A percentile compares a stretch with the other conserved stretches of the same genome.
phyloP scores from a whole-genome alignment of 2,113 vertebrate genomes.

The Myotis lucifugus region DNA sequence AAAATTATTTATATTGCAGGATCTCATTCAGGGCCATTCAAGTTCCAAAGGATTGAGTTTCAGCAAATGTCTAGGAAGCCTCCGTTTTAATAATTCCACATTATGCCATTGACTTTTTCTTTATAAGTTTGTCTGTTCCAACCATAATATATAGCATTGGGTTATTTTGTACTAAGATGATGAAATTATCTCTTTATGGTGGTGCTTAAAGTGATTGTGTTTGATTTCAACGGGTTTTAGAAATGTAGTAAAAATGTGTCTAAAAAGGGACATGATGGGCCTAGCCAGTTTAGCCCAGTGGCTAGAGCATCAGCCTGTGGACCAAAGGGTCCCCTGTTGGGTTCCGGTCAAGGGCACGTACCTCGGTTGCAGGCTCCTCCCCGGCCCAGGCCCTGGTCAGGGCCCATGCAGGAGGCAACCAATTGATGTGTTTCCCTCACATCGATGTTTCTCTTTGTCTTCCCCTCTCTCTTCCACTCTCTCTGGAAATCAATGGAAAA shows the following conservation, averaged over 20 bases:
- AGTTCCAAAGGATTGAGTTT: slow-evolving; percentile 41
- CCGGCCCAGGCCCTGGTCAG: too few relatives aligned
- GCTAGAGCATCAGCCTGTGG: too few relatives aligned
- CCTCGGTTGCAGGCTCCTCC: too few relatives aligned
- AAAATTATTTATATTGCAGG: slow-evolving; percentile 63
- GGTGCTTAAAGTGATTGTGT: background rate
- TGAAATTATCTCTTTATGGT: background rate
- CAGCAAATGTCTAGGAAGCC: background rate
- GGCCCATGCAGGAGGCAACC: too few relatives aligned
- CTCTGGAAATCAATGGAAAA: too few relatives aligned
- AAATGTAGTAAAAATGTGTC: background rate
- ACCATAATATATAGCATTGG: background rate
- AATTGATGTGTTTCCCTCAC: too few relatives aligned
- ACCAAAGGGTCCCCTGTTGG: too few relatives aligned
- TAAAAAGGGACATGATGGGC: background rate
- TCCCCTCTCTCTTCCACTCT: too few relatives aligned
- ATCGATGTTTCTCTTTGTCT: too few relatives aligned
- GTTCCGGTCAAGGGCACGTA: too few relatives aligned
- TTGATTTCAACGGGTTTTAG: slow-evolving; percentile 1
- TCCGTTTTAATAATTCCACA: background rate
- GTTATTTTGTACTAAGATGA: background rate
- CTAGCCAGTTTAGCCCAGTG: too few relatives aligned
- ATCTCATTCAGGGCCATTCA: slow-evolving; percentile 47
- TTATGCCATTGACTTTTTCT: background rate
- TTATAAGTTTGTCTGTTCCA: slow-evolving; percentile 10